Evolutionary conservation across 2,113 vertebrate species (phyloP), one percentile per base, ranked within the genome.

Genomic region (Nycticorax nycticorax): DNA sequence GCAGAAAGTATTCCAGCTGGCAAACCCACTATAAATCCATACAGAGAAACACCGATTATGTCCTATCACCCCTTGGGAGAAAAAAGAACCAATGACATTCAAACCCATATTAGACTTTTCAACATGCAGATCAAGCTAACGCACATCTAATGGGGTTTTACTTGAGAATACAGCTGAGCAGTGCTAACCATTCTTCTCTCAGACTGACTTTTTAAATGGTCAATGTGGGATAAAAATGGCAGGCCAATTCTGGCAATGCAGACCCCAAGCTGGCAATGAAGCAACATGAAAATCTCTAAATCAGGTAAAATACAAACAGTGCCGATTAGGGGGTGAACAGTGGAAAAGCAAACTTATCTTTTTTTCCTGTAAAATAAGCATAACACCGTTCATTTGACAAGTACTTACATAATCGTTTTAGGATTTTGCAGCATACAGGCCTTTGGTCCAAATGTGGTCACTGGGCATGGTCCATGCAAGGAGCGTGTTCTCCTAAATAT

Each of bases 391-490:
- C 4, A 8, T 12, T 24, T 30, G 53, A n/a, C 3, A 14, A 14
- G 14, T 41, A 99, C 99, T 99, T 95, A 99, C 99, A 99, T 99
- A 85, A 99, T 98, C 15, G 99, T 98, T 85, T 99, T 99, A 8
- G 99, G 99, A 85, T 99, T 99, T 96, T 99, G 99, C 85, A 99
- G 98, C 98, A 99, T 99, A 53, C 99, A 99, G 91, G 99, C 99
- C 98, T 99, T 99, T 89, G 99, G 99, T 97, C 99, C 99, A 66
- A 99, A 99, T 0, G 99, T 99, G 82, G 99, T 99, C 97, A 99
- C 99, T 12, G 99, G 99, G 98, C 99, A 99, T 41, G 99, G 99
- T 98, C 99, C 99, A 27, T 99, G 99, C 88, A 99, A 98, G 27
- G 99, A 99, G 89, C 99, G 99, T 0, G 98, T 99, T 96, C 99